These are phyloP conservation scores for Melitaea athalia DNA, from an alignment of 2,888 invertebrate genomes.

Conservation along the genomic window DNA sequence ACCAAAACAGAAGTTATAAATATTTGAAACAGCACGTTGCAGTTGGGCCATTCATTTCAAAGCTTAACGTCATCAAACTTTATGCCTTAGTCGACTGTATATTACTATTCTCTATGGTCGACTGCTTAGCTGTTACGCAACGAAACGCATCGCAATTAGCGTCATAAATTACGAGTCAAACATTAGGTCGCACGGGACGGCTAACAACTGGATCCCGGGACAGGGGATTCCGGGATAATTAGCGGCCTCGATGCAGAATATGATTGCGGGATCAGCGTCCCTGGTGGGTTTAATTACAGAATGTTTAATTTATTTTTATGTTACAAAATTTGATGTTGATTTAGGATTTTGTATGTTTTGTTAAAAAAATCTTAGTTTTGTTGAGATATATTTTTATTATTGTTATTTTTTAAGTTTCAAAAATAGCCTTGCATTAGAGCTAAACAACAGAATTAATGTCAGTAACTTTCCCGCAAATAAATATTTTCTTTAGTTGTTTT, in stretches of 20 bases:
- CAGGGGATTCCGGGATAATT: conserved; percentile 22
- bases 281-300: conserved; percentile 2
- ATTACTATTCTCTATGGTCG: too few relatives aligned
- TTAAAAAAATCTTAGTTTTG: too few relatives aligned
- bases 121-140: too few relatives aligned
- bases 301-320: conserved; percentile 14
- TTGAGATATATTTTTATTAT: too few relatives aligned
- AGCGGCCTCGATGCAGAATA: conserved; percentile 18
- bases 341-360: not conserved
- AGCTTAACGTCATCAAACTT: conserved; percentile 3
- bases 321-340: not conserved
- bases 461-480: too few relatives aligned
- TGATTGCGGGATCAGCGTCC: conserved; percentile 29
- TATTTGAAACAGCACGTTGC: not conserved
- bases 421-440: too few relatives aligned
- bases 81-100: not conserved
- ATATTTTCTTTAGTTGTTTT: too few relatives aligned
- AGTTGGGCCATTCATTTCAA: not conserved
- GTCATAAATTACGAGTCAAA: conserved; percentile 25
- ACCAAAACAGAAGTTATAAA: not conserved
- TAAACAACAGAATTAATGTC: too few relatives aligned
- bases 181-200: conserved; percentile 14
- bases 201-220: conserved; percentile 13
- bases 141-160: conserved; percentile 24
- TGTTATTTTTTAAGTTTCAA: too few relatives aligned